phyloP scores from a whole-genome alignment of 2,888 invertebrate genomes.

The Drosophila borborema region DNA sequence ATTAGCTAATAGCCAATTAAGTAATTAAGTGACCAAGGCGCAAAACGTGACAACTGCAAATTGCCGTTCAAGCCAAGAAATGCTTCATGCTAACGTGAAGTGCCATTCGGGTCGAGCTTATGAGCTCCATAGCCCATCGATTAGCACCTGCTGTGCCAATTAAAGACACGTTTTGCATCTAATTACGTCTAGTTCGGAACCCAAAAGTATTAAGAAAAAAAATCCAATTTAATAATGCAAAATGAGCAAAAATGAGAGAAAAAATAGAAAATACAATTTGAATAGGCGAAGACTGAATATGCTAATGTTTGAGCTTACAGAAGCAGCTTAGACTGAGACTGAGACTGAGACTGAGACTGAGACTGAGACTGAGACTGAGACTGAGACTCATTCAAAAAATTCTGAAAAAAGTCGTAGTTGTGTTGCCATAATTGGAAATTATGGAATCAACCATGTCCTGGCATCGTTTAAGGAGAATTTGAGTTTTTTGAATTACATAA shows the following conservation, averaged over 20 bases:
- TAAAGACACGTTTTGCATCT: conserved; percentile 61
- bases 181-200: conserved; percentile 66
- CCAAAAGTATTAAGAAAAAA: conserved; percentile 21
- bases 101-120: conserved; percentile 29
- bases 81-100: conserved; percentile 39
- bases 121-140: conserved; percentile 54
- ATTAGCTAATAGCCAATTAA: conserved; percentile 77
- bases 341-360: too few species aligned
- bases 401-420: too few species aligned
- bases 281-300: not conserved
- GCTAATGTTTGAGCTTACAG: not conserved
- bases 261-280: not conserved
- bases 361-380: too few species aligned
- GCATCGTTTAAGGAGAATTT: too few species aligned
- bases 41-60: conserved; percentile 58
- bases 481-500: too few species aligned
- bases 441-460: too few species aligned
- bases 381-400: too few species aligned
- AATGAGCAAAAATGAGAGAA: conserved; percentile 6
- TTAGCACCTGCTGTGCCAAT: conserved; percentile 54
- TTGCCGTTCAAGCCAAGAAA: conserved; percentile 41
- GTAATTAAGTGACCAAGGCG: conserved; percentile 64
- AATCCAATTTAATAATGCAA: not conserved
- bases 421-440: too few species aligned
- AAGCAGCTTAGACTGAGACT: not conserved